Evolutionary conservation across 37 sponge, comb jelly and placozoan genomes (phyloP).

Genomic region (Cladorhizidae sp.): DNA sequence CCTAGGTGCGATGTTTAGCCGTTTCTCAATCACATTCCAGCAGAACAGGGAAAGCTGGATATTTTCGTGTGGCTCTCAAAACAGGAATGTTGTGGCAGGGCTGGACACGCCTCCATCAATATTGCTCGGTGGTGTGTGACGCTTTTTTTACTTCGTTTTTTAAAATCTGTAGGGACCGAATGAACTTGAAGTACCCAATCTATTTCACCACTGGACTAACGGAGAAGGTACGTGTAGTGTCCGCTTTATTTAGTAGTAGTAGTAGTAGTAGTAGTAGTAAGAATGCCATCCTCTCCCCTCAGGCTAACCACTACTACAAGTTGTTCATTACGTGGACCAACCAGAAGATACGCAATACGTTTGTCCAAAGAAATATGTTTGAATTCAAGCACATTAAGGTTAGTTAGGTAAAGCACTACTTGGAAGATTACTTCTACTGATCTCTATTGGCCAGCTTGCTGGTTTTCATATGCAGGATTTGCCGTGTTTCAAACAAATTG

Average conservation of each 20-base stretch:
- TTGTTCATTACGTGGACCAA: slow-evolving; percentile 98
- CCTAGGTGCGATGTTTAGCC: no score
- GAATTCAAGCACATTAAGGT: slow-evolving; percentile 98
- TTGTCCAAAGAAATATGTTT: slow-evolving; percentile 96
- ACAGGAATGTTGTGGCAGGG: no score
- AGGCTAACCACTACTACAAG: slow-evolving; percentile 98
- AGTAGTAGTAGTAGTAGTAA: not conserved
- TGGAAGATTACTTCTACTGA: no score
- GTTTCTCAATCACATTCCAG: no score
- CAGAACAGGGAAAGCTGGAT: no score
- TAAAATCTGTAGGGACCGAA: slow-evolving; percentile 78
- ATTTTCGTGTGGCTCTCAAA: no score
- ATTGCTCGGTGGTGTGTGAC: no score
- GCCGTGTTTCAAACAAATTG: no score
- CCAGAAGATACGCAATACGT: slow-evolving; percentile 93
- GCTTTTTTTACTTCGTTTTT: no score
- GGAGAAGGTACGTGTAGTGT: slow-evolving; percentile 68
- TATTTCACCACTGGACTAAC: slow-evolving; percentile 93
- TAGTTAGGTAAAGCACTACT: not conserved
- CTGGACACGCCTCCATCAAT: no score
- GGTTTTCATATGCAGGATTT: no score
- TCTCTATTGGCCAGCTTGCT: no score
- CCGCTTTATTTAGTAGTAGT: not conserved
- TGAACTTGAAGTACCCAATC: slow-evolving; percentile 94
- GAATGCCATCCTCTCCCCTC: not conserved